A percentile compares a stretch with the other conserved stretches of the same genome.
Evolutionary conservation across 2,113 vertebrate species (phyloP).

Genomic region (Mandrillus leucophaeus): DNA sequence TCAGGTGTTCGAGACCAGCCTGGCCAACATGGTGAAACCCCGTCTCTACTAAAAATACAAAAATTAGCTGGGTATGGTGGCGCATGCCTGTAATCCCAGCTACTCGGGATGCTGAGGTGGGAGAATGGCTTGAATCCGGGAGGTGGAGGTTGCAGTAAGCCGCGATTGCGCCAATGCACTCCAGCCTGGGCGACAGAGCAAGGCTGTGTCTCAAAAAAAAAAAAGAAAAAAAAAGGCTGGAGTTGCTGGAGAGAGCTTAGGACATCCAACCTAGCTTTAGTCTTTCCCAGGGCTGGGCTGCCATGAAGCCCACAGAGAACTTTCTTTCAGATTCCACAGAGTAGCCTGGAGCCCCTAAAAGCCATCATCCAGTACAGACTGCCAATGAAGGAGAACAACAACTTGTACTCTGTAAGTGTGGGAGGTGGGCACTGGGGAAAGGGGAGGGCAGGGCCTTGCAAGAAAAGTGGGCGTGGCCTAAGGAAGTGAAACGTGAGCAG

Average conservation of each 20-base stretch:
- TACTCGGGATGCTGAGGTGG: too few relatives aligned
- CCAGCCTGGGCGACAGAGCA: too few relatives aligned
- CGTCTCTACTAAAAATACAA: too few relatives aligned
- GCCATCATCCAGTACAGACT: constrained; percentile 92
- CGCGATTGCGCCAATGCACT: too few relatives aligned
- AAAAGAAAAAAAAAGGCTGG: too few relatives aligned
- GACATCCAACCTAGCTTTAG: background rate
- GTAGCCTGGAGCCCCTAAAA: constrained; percentile 90
- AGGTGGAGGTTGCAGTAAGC: too few relatives aligned
- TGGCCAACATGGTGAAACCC: too few relatives aligned
- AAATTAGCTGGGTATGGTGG: too few relatives aligned
- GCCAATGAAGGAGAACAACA: constrained; percentile 84
- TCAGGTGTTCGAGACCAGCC: too few relatives aligned
- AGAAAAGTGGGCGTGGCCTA: background rate
- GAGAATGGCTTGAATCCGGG: too few relatives aligned
- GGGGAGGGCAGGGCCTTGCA: rapidly evolving
- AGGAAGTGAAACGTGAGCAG: background rate
- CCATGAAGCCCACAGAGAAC: background rate
- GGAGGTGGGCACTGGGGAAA: background rate
- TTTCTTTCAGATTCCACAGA: constrained; percentile 71
- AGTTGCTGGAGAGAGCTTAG: background rate
- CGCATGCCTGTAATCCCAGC: too few relatives aligned
- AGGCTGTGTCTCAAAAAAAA: too few relatives aligned
- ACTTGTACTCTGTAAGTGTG: constrained; percentile 90
- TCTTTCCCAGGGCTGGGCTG: background rate